Evolutionary conservation across 2,888 invertebrate species (phyloP).

Genomic region (Glaucopsyche alexis): DNA sequence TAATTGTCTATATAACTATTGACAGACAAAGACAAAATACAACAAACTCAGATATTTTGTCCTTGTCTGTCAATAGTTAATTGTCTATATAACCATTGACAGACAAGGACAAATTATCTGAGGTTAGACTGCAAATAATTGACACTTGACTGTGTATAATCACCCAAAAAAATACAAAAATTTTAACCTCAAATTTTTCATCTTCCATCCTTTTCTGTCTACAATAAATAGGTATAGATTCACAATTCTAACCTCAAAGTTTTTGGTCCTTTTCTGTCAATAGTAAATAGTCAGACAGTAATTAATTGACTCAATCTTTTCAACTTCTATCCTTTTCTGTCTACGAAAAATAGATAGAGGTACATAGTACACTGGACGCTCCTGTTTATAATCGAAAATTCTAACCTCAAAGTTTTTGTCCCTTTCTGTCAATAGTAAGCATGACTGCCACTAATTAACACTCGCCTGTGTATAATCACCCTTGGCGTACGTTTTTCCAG

Average conservation of each 20-base stretch:
- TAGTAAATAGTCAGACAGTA: not conserved
- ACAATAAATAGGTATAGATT: too few relatives aligned
- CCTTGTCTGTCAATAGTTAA: not conserved
- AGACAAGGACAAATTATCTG: too few relatives aligned
- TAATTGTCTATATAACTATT: too few relatives aligned
- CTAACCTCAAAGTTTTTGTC: not conserved
- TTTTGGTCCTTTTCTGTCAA: not conserved
- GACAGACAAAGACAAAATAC: too few relatives aligned
- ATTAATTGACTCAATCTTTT: not conserved
- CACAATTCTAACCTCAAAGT: not conserved
- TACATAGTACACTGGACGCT: not conserved
- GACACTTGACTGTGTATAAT: too few relatives aligned
- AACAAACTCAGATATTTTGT: not conserved
- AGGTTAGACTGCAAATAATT: too few relatives aligned
- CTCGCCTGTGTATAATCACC: constrained; percentile 63
- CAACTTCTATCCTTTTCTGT: not conserved
- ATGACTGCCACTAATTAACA: constrained; percentile 43
- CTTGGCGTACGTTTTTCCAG: constrained; percentile 63
- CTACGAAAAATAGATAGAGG: not conserved
- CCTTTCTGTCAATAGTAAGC: not conserved
- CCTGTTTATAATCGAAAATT: not conserved
- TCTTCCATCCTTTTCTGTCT: not conserved
- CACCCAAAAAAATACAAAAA: not conserved
- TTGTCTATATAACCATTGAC: too few relatives aligned
- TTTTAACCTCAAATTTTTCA: not conserved